Base-by-base conservation (phyloP, 2,797 vertebrate genomes). In the Molossus alvarezi region DNA sequence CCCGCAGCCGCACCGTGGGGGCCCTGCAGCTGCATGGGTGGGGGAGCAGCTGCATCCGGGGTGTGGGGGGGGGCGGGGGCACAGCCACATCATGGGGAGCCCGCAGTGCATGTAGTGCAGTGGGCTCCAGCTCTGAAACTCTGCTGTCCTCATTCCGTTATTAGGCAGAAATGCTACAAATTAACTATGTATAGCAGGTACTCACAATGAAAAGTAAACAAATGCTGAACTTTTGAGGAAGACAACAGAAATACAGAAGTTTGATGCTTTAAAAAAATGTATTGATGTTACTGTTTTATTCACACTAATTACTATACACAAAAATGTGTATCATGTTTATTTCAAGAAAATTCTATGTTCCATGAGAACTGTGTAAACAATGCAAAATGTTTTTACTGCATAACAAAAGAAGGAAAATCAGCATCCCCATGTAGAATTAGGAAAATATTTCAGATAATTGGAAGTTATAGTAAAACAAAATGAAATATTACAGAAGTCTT, bases 241-340 rank as follows among this genome's bases (percentile, higher is more conserved):
- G 77, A 88, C 64, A 90, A 75, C 33, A 96, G 48, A 96, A 98
- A 96, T 55, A 97, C 20, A 97, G 96, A 97, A 69, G 2, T 57
- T 91, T 97, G 85, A 79, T 92, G 45, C 64, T 97, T 95, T 77
- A 65, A 95, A 96, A 97, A 97, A 57, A 62, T 71, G 45, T 80
- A 88, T 1, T 72, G 64, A 73, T 92, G 76, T 69, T 51, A 96
- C 88, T 94, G 18, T 94, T 98, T 98, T 98, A 98, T 98, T 98
- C 84, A 96, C 57, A 97, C 86, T 83, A 94, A 93, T 81, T 76
- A 82, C 92, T 87, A 97, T 97, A 98, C 97, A 98, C 95, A 97
- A 83, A 88, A 98, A 98, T 29, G 95, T 97, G 97, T 97, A 98
- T 95, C 91, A 95, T 95, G 97, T 90, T 29, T 67, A 65, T 83